These are phyloP conservation scores for Probaryconus sp. DNA, from an alignment of 1,140 invertebrate species.

Conservation along the genomic window DNA sequence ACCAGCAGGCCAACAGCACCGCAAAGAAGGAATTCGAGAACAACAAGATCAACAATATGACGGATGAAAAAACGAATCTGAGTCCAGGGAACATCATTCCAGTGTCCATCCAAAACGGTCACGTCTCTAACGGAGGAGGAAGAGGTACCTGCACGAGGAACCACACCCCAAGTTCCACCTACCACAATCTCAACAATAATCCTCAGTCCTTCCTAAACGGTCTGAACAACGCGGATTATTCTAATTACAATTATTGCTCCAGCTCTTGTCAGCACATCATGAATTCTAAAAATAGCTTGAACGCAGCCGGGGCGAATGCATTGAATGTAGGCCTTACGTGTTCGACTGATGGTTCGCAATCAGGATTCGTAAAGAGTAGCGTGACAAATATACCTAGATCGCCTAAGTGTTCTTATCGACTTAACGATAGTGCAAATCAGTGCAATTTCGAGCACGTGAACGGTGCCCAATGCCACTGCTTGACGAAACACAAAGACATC, in stretches of 20 bases:
- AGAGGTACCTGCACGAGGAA: slow-evolving; percentile 74
- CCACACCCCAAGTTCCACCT: slow-evolving; percentile 54
- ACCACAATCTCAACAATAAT: slow-evolving; percentile 60
- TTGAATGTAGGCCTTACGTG: background rate
- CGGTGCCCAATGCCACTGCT: slow-evolving; percentile 53
- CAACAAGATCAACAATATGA: slow-evolving; percentile 72
- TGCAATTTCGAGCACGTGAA: slow-evolving; percentile 53
- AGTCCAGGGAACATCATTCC: slow-evolving; percentile 65
- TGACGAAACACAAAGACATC: slow-evolving; percentile 63
- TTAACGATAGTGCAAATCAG: slow-evolving; percentile 66
- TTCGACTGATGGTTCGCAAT: slow-evolving; percentile 40
- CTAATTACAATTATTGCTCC: slow-evolving; percentile 55
- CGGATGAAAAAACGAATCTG: slow-evolving; percentile 66
- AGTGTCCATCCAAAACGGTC: slow-evolving; percentile 69
- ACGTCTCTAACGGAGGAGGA: slow-evolving; percentile 38
- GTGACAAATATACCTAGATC: slow-evolving; percentile 56
- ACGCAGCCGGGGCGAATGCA: slow-evolving; percentile 30
- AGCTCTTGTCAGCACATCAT: slow-evolving; percentile 51
- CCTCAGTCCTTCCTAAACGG: slow-evolving; percentile 61
- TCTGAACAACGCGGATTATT: slow-evolving; percentile 59
- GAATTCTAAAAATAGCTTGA: slow-evolving; percentile 59
- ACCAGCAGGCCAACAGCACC: slow-evolving; percentile 72
- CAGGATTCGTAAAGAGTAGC: slow-evolving; percentile 34
- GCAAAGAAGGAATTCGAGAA: slow-evolving; percentile 73
- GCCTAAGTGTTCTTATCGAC: slow-evolving; percentile 68